Evolutionary conservation across 1,140 invertebrate genomes (phyloP).

Genomic region (Aradophagus sp.): DNA sequence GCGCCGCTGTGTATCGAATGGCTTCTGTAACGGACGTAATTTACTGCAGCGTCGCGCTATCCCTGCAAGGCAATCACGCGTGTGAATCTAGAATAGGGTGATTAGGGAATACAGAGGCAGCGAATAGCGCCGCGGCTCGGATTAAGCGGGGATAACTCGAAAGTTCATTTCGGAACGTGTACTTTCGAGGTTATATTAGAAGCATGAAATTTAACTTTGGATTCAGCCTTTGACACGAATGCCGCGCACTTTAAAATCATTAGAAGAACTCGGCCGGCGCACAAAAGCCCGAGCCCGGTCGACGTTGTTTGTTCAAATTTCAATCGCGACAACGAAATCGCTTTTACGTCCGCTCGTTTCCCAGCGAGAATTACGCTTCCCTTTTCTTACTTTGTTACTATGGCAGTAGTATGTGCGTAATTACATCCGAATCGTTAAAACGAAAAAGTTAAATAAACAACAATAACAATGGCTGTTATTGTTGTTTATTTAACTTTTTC

Average conservation of each 20-base stretch:
- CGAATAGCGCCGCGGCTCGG: conserved; percentile 21
- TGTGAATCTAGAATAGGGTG: conserved; percentile 41
- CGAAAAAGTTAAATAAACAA: no score
- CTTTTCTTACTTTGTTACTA: no score
- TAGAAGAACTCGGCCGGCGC: conserved; percentile 3
- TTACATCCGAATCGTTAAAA: no score
- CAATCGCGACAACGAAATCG: no score
- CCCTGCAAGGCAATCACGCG: conserved; percentile 39
- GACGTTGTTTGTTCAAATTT: no score
- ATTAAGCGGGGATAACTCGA: conserved; percentile 26
- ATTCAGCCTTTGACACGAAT: conserved; percentile 12
- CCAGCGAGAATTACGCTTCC: no score
- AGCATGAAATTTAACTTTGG: conserved; percentile 24
- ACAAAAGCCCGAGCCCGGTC: no score
- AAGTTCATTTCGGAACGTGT: conserved; percentile 31
- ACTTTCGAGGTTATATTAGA: conserved; percentile 18
- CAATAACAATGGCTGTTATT: no score
- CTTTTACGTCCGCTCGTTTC: no score
- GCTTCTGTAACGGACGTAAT: conserved; percentile 66
- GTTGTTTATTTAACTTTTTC: no score
- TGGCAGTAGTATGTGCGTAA: no score
- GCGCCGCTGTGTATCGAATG: conserved; percentile 58
- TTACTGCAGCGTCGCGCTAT: conserved; percentile 59
- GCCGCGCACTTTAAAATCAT: conserved; percentile 10
- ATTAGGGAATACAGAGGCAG: conserved; percentile 38